Conservation (phyloP, 2,888 invertebrate genomes). For the Pandemis heparana region DNA sequence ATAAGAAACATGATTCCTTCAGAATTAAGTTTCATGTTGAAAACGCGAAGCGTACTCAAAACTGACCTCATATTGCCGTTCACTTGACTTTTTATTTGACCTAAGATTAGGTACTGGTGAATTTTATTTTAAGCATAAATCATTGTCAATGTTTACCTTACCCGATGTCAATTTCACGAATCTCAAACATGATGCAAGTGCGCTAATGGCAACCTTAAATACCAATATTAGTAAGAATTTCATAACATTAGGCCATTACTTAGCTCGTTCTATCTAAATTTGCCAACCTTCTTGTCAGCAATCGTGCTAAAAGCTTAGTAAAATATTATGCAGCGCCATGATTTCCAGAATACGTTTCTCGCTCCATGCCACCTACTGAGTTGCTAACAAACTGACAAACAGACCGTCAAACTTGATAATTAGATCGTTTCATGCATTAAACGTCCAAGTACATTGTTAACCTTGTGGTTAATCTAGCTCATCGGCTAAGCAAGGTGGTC, state of each 20-base stretch:
- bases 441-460: slow-evolving; percentile 1
- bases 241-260: slow-evolving; percentile 33
- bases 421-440: slow-evolving; percentile 22
- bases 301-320: slow-evolving; percentile 18
- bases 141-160: background rate
- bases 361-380: slow-evolving; percentile 34
- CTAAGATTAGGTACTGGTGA: background rate
- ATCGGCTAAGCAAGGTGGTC: background rate
- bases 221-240: slow-evolving; percentile 22
- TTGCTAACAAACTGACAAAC: slow-evolving; percentile 29
- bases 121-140: background rate
- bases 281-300: slow-evolving; percentile 28
- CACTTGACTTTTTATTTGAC: no score
- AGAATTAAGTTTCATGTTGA: no score
- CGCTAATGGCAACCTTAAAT: background rate
- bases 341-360: slow-evolving; percentile 33
- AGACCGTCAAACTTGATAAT: slow-evolving; percentile 32
- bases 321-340: slow-evolving; percentile 33
- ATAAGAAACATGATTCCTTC: no score
- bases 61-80: no score
- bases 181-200: slow-evolving; percentile 6
- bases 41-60: no score
- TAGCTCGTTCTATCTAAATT: slow-evolving; percentile 12
- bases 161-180: slow-evolving; percentile 14
- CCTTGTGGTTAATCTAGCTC: background rate